Evolutionary conservation across 1,140 invertebrate genomes (phyloP).

Genomic region (Campoletis sonorensis): DNA sequence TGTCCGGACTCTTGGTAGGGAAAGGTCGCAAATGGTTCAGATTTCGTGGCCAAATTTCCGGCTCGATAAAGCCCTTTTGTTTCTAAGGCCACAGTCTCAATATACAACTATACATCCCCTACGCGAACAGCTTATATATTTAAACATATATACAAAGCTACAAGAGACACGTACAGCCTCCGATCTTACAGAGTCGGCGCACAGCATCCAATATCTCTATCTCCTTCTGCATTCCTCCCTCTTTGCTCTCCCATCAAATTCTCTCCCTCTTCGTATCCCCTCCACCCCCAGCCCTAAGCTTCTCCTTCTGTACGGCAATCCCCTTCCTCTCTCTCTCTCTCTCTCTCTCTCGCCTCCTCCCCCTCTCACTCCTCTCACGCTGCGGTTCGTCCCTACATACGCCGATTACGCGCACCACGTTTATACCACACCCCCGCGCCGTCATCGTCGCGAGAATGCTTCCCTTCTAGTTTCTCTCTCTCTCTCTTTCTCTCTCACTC

Average conservation of each 20-base stretch:
- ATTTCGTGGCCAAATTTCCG: not conserved
- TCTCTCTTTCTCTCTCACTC: not conserved
- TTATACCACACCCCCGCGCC: slow-evolving; percentile 35
- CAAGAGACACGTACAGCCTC: slow-evolving; percentile 42
- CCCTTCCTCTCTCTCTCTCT: slow-evolving; percentile 8
- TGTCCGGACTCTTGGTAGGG: not conserved
- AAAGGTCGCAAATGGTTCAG: not conserved
- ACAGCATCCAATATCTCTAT: slow-evolving; percentile 43
- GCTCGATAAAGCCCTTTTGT: not conserved
- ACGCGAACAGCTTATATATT: not conserved
- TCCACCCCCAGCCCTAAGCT: not conserved
- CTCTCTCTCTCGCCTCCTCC: not conserved
- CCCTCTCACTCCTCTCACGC: not conserved
- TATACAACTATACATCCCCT: not conserved
- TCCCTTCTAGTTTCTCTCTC: slow-evolving; percentile 6
- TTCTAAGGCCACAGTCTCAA: not conserved
- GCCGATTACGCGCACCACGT: slow-evolving; percentile 26
- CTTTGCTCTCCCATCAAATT: slow-evolving; percentile 23
- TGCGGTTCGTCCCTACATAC: slow-evolving; percentile 2
- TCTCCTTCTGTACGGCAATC: slow-evolving; percentile 9
- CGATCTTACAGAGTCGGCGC: slow-evolving; percentile 48
- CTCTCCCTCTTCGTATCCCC: slow-evolving; percentile 8
- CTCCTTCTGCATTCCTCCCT: slow-evolving; percentile 22
- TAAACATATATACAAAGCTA: not conserved
- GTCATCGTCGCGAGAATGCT: not conserved